These are phyloP conservation scores for Cynocephalus volans DNA, from an alignment of 2,113 vertebrate genomes.

Conservation along the genomic window DNA sequence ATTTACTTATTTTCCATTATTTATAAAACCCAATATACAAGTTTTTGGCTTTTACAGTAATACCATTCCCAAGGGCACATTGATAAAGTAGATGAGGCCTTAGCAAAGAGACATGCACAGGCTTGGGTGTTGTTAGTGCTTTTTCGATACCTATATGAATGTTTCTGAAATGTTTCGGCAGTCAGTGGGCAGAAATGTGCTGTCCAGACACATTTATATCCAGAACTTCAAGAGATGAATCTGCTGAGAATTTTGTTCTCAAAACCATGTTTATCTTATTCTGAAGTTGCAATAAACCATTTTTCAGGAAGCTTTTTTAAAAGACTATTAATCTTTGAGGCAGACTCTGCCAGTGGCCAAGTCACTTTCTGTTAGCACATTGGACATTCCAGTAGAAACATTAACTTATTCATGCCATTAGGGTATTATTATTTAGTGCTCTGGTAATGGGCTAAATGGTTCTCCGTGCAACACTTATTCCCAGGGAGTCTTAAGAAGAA, in stretches of 20 bases:
- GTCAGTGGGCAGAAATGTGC: neutral
- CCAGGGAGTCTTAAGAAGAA: conserved; percentile 70
- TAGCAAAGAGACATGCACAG: neutral
- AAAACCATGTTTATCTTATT: conserved; percentile 37
- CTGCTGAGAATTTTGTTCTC: conserved; percentile 42
- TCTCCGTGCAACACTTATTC: conserved; percentile 45
- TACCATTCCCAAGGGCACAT: neutral
- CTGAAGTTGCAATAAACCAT: conserved; percentile 30
- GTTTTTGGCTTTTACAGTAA: conserved; percentile 67
- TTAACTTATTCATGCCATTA: conserved; percentile 57
- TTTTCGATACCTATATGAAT: neutral
- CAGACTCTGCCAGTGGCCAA: conserved; percentile 47
- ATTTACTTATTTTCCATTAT: conserved; percentile 72
- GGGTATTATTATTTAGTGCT: conserved; percentile 31
- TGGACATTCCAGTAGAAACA: conserved; percentile 31
- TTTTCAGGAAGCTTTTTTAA: neutral
- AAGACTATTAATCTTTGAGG: neutral
- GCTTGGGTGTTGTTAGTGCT: neutral
- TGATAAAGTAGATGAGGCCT: conserved; percentile 30
- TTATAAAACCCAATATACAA: conserved; percentile 68
- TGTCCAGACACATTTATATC: neutral
- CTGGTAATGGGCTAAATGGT: conserved; percentile 64
- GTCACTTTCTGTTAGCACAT: conserved; percentile 47
- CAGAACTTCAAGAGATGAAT: neutral
- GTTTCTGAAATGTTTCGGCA: conserved; percentile 12